phyloP scores from a whole-genome alignment of 2,888 invertebrate species.

The Hyles lineata region DNA sequence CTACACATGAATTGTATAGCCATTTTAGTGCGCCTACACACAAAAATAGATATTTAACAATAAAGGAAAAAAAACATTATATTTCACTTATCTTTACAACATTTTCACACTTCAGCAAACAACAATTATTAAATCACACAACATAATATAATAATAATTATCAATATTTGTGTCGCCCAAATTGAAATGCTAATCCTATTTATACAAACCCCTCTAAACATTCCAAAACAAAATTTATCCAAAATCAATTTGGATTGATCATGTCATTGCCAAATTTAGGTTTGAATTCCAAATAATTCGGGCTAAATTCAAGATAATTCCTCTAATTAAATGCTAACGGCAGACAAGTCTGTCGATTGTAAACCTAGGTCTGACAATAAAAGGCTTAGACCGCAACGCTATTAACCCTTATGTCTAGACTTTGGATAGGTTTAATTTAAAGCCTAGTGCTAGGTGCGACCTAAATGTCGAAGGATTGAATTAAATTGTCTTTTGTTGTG shows the following conservation, averaged over 20 bases:
- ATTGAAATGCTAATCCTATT: neutral
- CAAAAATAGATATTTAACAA: no score
- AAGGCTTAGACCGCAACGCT: constrained; percentile 26
- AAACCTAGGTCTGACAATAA: constrained; percentile 25
- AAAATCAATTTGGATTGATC: constrained; percentile 12
- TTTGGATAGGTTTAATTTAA: constrained; percentile 24
- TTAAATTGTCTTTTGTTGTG: neutral
- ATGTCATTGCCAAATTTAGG: constrained; percentile 6
- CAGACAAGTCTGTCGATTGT: constrained; percentile 1
- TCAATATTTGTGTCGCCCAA: neutral
- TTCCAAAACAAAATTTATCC: neutral
- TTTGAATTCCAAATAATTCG: neutral
- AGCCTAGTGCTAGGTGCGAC: neutral
- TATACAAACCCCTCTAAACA: neutral
- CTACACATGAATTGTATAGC: no score
- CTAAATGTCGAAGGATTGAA: neutral
- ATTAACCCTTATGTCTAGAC: constrained; percentile 26
- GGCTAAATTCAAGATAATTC: neutral
- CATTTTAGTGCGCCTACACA: no score
- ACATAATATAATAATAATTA: no score
- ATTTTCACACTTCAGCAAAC: no score
- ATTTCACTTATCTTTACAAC: no score
- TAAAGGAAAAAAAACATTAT: no score
- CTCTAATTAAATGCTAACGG: constrained; percentile 21
- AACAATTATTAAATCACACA: no score